These are phyloP conservation scores for Helleia helle DNA, from an alignment of 2,888 invertebrate species.

Conservation along the genomic window DNA sequence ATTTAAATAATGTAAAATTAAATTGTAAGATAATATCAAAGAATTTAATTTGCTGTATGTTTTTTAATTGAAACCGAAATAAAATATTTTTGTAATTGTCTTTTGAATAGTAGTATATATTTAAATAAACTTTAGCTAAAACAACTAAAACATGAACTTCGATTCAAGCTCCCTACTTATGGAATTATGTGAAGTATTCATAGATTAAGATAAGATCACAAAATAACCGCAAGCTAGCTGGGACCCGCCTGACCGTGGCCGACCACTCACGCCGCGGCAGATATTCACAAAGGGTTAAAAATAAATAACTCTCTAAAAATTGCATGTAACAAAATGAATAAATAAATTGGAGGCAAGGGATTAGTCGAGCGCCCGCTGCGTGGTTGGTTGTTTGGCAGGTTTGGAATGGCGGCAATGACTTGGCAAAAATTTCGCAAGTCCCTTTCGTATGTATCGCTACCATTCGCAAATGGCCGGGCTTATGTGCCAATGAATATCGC, in stretches of 20 bases:
- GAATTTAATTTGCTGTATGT: too few relatives aligned
- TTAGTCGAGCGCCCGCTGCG: conserved; percentile 37
- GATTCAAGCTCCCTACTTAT: not conserved
- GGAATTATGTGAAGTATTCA: conserved; percentile 19
- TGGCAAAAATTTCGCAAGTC: conserved; percentile 25
- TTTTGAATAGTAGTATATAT: too few relatives aligned
- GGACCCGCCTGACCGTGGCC: conserved; percentile 15
- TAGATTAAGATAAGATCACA: conserved; percentile 20
- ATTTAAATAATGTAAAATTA: too few relatives aligned
- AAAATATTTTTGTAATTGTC: too few relatives aligned
- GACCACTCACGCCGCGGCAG: conserved; percentile 18
- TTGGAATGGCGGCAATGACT: conserved; percentile 49
- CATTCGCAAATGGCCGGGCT: conserved; percentile 15
- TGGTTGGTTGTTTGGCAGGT: conserved; percentile 41
- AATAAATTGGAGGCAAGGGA: conserved; percentile 44
- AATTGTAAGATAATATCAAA: too few relatives aligned
- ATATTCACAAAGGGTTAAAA: conserved; percentile 49
- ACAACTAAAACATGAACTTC: too few relatives aligned
- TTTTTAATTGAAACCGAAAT: too few relatives aligned
- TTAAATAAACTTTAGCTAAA: too few relatives aligned
- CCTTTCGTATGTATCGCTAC: conserved; percentile 11
- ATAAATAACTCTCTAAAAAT: conserved; percentile 43
- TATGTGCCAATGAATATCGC: too few relatives aligned
- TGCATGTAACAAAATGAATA: conserved; percentile 39
- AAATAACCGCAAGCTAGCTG: conserved; percentile 18